These are phyloP conservation scores for Rhadinocentrus ornatus DNA, from an alignment of 2,797 vertebrate species.

Conservation along the genomic window DNA sequence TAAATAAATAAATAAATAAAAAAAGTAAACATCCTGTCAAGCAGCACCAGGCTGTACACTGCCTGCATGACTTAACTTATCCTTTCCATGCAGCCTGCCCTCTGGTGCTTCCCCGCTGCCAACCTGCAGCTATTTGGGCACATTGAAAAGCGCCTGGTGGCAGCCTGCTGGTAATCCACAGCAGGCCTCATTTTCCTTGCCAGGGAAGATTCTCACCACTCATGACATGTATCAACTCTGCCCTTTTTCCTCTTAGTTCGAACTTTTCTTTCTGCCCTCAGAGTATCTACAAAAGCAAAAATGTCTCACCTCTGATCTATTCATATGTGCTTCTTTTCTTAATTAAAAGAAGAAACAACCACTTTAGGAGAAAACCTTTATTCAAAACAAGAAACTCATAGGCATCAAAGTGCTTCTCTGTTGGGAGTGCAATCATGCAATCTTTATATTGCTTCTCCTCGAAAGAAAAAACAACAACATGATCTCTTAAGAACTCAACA, in stretches of 20 bases:
- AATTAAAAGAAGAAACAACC: constrained; percentile 2
- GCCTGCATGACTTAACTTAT: constrained; percentile 57
- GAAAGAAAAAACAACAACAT: not conserved
- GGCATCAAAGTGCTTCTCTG: not conserved
- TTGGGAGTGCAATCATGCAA: constrained; percentile 31
- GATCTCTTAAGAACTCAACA: too few species aligned
- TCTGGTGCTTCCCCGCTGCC: constrained; percentile 35
- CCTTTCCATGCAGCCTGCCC: constrained; percentile 49
- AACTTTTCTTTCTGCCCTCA: not conserved
- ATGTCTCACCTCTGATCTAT: not conserved
- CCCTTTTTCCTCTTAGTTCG: not conserved
- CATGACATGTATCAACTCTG: not conserved
- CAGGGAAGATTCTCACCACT: not conserved
- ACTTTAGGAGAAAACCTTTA: constrained; percentile 22
- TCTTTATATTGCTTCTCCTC: not conserved
- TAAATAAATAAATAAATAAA: too few species aligned
- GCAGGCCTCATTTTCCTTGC: not conserved
- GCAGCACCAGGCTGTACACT: constrained; percentile 25
- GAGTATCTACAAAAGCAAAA: not conserved
- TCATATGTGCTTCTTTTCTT: not conserved
- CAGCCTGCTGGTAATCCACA: constrained; percentile 23
- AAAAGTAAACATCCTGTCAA: constrained; percentile 48
- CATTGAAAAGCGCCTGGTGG: constrained; percentile 31
- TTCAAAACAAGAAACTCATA: not conserved
- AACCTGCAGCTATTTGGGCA: constrained; percentile 35